Evolutionary conservation across 2,888 invertebrate species (phyloP), one percentile per base, ranked within the genome.

Genomic region (Macaria liturata): DNA sequence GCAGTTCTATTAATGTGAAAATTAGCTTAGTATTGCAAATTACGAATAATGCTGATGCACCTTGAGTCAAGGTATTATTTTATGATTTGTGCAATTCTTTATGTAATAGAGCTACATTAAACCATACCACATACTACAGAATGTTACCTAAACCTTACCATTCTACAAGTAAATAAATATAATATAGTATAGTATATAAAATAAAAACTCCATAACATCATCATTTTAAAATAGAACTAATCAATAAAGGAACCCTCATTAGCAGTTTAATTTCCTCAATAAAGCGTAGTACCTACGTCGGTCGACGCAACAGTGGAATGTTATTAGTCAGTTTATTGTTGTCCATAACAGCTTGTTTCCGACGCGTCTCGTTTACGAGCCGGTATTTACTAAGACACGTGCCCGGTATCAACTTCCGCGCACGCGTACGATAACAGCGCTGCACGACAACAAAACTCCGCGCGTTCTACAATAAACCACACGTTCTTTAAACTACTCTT

Each of bases 381-480:
- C 64, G 75, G 80, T 80, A 77, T 80, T 80, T 84, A 81, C 79
- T 76, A 81, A 73, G 65, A 69, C 81, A 80, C 83, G 81, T 81
- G 82, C 76, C 69, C n/a, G 30, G 44, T 61, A 65, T 60, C 62
- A 64, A 64, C 65, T 71, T 74, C 72, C 61, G 67, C 70, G 67
- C 67, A 54, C 63, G 69, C 69, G 65, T 67, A 63, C 70, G 77
- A 79, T 80, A 81, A 77, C 76, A 75, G 68, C 64, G 67, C 54
- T 62, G 53, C 68, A 63, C 59, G 62, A 57, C 58, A 63, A 66
- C 43, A 55, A 52, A 42, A 59, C 52, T 44, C 44, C 46, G 32
- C 48, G 54, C 59, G 64, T 68, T 65, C 20, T 67, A 61, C 67
- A 65, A 58, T 62, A 69, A 66, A 68, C 66, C 68, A 67, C 46